Evolutionary conservation across 1,140 invertebrate species (phyloP), one percentile per base, ranked within the genome.

Genomic region (Zaprionus ghesquierei): DNA sequence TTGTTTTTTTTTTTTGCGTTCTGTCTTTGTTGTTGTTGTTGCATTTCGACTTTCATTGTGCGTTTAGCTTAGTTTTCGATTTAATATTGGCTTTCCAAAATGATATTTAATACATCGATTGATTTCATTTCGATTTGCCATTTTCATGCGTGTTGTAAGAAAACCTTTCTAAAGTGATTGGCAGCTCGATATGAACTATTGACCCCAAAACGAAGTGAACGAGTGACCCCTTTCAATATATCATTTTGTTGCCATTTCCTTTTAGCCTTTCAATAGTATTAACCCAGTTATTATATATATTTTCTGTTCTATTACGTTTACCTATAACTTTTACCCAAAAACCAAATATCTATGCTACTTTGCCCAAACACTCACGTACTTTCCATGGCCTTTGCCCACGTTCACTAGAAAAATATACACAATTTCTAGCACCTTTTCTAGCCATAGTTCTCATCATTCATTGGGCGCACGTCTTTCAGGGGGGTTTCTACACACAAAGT

Each of bases 91-190:
- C 65, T 61, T 69, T 69, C 31, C 38, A 69, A 73, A n/a, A 55
- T 61, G 61, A 50, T 64, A 71, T 64, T 55, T 50, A 35, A 55
- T 15, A 10, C 18, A 41, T 49, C 31, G 29, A 38, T n/a, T 27
- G 22, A 22, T 18, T 9, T 5, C 41, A 4, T 18, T 55, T 53
- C 41, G 13, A n/a, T 63, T 38, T 33, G 49, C 20, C 20, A 29
- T 70, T 69, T 63, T 29, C 59, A 54, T 63, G 33, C 27, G 22
- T 55, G 23, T 15, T 49, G 50, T 6, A n/a, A n/a, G n/a, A 73
- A 73, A 62, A n/a, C 71, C 71, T 74, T 74, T 74, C 71, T 55
- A 74, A 69, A 73, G 70, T 73, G 56, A 73, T 61, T 56, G 38
- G 35, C 55, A 20, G 44, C 25, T 50, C 35, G n/a, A 41, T 41